Conservation (phyloP, 2,888 invertebrate genomes). For the Dusona sp. region DNA sequence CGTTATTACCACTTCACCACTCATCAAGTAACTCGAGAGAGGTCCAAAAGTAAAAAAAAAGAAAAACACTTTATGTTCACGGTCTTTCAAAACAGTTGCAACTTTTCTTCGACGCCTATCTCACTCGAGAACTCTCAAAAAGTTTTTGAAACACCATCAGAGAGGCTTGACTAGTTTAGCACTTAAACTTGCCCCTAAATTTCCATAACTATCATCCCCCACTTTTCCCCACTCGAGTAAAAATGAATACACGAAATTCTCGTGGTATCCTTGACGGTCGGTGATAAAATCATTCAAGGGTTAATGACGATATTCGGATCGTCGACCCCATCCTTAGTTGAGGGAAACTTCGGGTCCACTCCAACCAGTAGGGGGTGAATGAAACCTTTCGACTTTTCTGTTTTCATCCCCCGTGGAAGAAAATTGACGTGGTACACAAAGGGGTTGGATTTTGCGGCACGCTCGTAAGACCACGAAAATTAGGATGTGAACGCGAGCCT, state of each 20-base stretch:
- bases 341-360: not conserved
- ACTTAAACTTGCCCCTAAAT: not conserved
- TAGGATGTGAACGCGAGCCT: not conserved
- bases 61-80: not conserved
- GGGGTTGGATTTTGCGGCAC: not conserved
- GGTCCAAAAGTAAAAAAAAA: not conserved
- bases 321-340: not conserved
- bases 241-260: not conserved
- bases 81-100: not conserved
- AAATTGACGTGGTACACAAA: not conserved
- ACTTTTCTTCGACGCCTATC: slow-evolving; percentile 13
- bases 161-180: not conserved
- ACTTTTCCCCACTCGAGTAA: too few relatives aligned
- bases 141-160: not conserved
- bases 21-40: not conserved
- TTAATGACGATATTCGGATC: not conserved
- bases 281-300: not conserved
- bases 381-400: not conserved
- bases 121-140: not conserved
- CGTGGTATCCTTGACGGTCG: not conserved
- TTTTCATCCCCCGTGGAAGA: not conserved
- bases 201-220: not conserved
- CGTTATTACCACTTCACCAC: not conserved
- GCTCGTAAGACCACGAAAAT: not conserved
- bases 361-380: not conserved